These are phyloP conservation scores for Micropoecilia bifurca DNA, from an alignment of 2,797 vertebrate genomes.

Conservation along the genomic window DNA sequence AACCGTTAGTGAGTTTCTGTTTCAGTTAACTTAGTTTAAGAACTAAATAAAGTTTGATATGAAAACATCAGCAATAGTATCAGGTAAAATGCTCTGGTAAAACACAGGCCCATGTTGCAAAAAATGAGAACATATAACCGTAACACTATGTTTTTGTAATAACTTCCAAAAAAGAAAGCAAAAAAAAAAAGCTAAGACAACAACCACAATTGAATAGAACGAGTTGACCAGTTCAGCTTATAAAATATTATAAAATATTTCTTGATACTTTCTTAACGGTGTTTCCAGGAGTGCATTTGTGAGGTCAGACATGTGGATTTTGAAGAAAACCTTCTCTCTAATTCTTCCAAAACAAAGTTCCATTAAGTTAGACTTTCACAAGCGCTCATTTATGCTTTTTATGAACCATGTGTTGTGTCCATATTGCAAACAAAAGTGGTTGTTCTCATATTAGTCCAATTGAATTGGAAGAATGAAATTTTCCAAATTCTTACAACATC, in stretches of 20 bases:
- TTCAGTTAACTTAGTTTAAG: neutral
- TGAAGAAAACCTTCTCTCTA: neutral
- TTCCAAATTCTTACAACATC: neutral
- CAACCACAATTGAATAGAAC: neutral
- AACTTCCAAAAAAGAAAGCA: neutral
- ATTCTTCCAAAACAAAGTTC: neutral
- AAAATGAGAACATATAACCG: neutral
- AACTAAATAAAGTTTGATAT: neutral
- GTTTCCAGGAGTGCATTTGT: neutral
- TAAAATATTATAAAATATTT: too few species aligned
- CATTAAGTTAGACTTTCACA: neutral
- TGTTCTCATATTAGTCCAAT: neutral
- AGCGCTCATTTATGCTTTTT: neutral
- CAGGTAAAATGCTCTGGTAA: neutral
- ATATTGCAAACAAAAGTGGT: neutral
- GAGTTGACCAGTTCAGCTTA: neutral
- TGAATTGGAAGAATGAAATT: neutral
- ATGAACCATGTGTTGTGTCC: neutral
- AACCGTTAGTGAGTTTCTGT: neutral
- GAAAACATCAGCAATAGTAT: neutral
- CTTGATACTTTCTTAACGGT: neutral
- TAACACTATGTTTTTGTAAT: neutral
- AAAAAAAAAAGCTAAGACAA: neutral
- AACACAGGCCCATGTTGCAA: neutral
- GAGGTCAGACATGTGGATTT: neutral